Evolutionary conservation across 2,888 invertebrate species (phyloP).

Genomic region (Hypomecis punctinalis): DNA sequence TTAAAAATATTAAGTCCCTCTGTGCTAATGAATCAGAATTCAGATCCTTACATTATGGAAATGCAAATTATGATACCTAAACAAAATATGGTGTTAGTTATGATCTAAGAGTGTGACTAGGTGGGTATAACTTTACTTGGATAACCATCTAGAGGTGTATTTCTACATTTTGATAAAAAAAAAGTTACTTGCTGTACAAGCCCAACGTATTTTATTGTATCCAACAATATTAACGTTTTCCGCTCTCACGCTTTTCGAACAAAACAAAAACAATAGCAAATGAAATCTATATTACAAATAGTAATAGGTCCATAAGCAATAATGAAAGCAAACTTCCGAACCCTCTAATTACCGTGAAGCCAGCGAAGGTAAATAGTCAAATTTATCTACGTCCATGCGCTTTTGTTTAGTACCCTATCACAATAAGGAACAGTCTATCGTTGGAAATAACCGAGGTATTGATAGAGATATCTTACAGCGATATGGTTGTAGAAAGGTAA

Average conservation of each 20-base stretch:
- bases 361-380: slow-evolving; percentile 77
- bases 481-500: slow-evolving; percentile 23
- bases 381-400: slow-evolving; percentile 37
- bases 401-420: slow-evolving; percentile 13
- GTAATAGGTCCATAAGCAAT: slow-evolving; percentile 78
- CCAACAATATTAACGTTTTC: slow-evolving; percentile 2
- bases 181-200: no score
- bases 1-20: no score
- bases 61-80: no score
- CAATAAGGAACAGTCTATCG: not conserved
- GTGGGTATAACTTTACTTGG: no score
- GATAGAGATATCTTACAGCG: slow-evolving; percentile 9
- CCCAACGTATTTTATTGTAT: no score
- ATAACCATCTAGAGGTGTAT: no score
- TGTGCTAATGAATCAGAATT: no score
- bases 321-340: slow-evolving; percentile 82
- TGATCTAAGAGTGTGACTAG: no score
- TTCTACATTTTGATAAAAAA: no score
- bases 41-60: no score
- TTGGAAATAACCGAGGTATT: not conserved
- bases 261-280: slow-evolving; percentile 61
- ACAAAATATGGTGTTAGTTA: no score
- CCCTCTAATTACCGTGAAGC: slow-evolving; percentile 76
- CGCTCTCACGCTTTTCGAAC: slow-evolving; percentile 54
- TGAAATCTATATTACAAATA: slow-evolving; percentile 79